Conservation (phyloP, 2,797 vertebrate species). For the Netta rufina region DNA sequence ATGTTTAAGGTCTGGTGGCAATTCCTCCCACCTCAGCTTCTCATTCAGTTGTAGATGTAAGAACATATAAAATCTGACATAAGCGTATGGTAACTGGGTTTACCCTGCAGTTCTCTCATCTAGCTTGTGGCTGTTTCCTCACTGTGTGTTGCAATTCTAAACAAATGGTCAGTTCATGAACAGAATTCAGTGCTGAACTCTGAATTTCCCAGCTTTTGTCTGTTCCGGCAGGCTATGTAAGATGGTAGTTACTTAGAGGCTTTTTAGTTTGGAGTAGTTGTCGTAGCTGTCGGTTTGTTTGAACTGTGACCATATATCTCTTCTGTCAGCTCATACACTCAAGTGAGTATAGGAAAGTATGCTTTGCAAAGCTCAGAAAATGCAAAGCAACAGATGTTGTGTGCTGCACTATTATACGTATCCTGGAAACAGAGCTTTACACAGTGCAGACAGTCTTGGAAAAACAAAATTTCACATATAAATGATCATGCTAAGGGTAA, state of each 20-base stretch:
- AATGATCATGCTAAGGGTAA: slow-evolving; percentile 69
- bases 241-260: background rate
- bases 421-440: slow-evolving; percentile 82
- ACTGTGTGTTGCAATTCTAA: background rate
- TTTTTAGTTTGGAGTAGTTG: slow-evolving; percentile 33
- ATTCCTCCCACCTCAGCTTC: background rate
- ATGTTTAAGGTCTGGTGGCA: background rate
- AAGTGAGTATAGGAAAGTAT: slow-evolving; percentile 42
- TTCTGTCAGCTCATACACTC: slow-evolving; percentile 50
- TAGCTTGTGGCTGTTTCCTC: background rate
- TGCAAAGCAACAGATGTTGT: slow-evolving; percentile 82
- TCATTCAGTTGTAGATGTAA: background rate
- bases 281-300: slow-evolving; percentile 53
- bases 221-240: background rate
- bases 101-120: background rate
- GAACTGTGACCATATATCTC: slow-evolving; percentile 58
- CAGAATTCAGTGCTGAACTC: background rate
- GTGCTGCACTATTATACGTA: slow-evolving; percentile 70
- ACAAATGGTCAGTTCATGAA: background rate
- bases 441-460: slow-evolving; percentile 68
- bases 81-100: background rate
- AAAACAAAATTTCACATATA: slow-evolving; percentile 78
- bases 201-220: slow-evolving; percentile 23
- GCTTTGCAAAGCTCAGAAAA: slow-evolving; percentile 68
- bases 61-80: background rate